A percentile compares a stretch with the other conserved stretches of the same genome.
phyloP scores from a whole-genome alignment of 1,140 invertebrate species.

The Archivesica marissinica region DNA sequence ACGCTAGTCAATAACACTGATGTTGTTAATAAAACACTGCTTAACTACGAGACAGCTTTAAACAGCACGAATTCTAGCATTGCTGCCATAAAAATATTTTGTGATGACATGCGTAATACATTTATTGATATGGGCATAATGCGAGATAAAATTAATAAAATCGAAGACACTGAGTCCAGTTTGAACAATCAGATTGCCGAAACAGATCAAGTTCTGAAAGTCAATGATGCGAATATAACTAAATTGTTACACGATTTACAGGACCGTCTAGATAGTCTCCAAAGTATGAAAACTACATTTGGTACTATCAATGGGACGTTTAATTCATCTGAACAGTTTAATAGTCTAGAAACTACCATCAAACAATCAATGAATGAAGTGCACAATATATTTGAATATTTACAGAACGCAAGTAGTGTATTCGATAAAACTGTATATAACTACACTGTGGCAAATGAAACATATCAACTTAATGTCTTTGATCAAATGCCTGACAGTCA shows the following conservation, averaged over 20 bases:
- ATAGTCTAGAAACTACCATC: constrained; percentile 8
- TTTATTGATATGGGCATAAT: background rate
- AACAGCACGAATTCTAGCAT: background rate
- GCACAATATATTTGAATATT: background rate
- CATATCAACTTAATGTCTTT: background rate
- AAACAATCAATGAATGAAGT: background rate
- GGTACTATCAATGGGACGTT: constrained; percentile 41
- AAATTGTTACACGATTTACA: background rate
- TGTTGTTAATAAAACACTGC: constrained; percentile 10
- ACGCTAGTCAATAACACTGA: constrained; percentile 14
- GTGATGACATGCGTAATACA: background rate
- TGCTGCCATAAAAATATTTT: background rate
- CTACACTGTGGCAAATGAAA: background rate
- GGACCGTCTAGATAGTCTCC: background rate
- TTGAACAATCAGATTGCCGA: background rate
- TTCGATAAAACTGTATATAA: background rate
- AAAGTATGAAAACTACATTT: constrained; percentile 2
- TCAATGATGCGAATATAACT: background rate
- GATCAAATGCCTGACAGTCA: background rate
- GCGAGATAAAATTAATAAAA: constrained; percentile 9
- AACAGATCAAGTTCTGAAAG: background rate
- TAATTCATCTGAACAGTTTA: background rate
- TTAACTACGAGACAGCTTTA: background rate
- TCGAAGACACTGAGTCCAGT: background rate
- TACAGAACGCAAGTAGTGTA: background rate